Evolutionary conservation across 2,888 invertebrate species (phyloP).

Genomic region (Eupithecia abbreviata): DNA sequence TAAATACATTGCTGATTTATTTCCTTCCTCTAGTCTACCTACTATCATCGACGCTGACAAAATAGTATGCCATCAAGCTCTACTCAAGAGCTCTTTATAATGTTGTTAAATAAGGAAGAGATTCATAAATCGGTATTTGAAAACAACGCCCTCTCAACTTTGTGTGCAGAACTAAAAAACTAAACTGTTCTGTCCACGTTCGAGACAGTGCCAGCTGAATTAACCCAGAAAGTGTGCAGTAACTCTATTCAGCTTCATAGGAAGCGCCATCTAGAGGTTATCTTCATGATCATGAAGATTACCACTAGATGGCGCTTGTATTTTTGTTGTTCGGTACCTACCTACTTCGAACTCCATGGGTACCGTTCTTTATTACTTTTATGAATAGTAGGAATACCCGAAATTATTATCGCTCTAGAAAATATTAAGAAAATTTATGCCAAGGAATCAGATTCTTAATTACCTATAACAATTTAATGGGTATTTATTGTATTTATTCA

Average conservation of each 20-base stretch:
- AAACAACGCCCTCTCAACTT: neutral
- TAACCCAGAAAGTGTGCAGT: neutral
- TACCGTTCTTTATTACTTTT: neutral
- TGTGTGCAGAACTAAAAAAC: neutral
- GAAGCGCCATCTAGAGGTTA: neutral
- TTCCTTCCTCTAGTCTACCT: neutral
- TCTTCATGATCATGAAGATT: neutral
- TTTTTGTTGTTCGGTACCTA: too few species aligned
- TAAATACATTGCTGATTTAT: neutral
- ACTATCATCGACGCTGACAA: neutral
- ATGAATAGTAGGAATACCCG: neutral
- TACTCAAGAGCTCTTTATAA: neutral
- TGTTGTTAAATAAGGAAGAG: neutral
- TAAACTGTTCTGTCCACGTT: neutral
- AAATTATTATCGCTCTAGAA: too few species aligned
- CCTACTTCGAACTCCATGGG: neutral
- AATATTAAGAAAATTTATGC: too few species aligned
- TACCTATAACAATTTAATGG: too few species aligned
- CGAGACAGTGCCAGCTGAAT: neutral
- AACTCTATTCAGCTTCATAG: neutral
- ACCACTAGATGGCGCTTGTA: neutral
- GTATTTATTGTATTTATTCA: too few species aligned
- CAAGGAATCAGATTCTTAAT: too few species aligned
- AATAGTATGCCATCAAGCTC: neutral
- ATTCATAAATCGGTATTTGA: neutral